Evolutionary conservation across 2,113 vertebrate species (phyloP), one percentile per base, ranked within the genome.

Genomic region (Coracopsis vasa): DNA sequence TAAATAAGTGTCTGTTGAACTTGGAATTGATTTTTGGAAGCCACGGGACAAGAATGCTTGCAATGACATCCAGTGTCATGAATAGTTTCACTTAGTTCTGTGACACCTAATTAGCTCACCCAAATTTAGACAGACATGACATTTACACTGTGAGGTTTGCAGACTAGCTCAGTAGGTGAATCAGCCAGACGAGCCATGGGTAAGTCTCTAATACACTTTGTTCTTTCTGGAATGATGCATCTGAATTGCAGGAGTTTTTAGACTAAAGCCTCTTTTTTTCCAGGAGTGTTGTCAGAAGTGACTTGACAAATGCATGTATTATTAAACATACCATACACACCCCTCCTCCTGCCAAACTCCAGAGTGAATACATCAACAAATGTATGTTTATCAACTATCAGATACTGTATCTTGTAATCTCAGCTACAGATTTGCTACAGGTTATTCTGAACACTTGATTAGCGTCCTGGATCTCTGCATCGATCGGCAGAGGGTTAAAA

Each of bases 61-160:
- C 51, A 65, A 19, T 61, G 80, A 62, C 37, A 86, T 16, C 4
- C 58, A 71, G 11, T 90, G 62, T 79, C 77, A 82, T 75, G 54
- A 89, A 67, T 37, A 86, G 33, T 86, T 94, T 60, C 27, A 51
- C 47, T 86, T 71, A 88, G 67, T 54, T 77, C n/a, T 82, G 33
- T 3, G 29, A 81, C 44, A 94, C 70, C 64, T 95, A 92, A 95
- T 96, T 80, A 96, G 62, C 42, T 73, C 50, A 31, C 74, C 39
- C 83, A 91, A 86, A 90, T 95, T 92, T 94, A 87, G 92, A 91
- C 33, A 96, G 62, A 66, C 6, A 2, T 94, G 92, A 80, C 73
- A 96, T 95, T 97, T 97, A 72, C 72, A 79, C 64, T 86, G 67
- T 70, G 82, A 95, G 65, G 48, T 94, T 92, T 84, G 25, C 50